Evolutionary conservation across 2,888 invertebrate species (phyloP).

Genomic region (Cheilosia pagana): DNA sequence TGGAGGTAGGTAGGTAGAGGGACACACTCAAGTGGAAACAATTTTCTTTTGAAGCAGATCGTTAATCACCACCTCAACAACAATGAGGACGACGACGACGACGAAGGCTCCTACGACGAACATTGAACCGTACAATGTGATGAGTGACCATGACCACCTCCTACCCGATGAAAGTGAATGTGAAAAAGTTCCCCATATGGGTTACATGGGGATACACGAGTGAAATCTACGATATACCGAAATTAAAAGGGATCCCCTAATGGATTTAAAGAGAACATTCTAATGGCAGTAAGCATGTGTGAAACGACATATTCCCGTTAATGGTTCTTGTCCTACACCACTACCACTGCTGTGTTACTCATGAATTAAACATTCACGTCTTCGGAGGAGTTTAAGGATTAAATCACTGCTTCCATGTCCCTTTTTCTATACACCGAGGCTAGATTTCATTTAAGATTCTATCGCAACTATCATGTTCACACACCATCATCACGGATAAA

Average conservation of each 20-base stretch:
- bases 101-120: conserved; percentile 32
- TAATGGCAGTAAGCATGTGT: conserved; percentile 66
- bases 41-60: conserved; percentile 62
- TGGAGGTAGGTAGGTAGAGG: background rate
- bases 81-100: conserved; percentile 15
- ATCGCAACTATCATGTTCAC: conserved; percentile 72
- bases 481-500: conserved; percentile 67
- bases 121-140: conserved; percentile 50
- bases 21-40: conserved; percentile 63
- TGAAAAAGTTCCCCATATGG: background rate
- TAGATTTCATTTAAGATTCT: conserved; percentile 70
- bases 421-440: conserved; percentile 28
- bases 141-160: conserved; percentile 39
- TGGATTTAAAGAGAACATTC: conserved; percentile 68
- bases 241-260: conserved; percentile 73
- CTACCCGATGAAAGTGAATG: conserved; percentile 33
- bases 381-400: conserved; percentile 60
- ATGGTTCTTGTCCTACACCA: conserved; percentile 52
- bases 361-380: conserved; percentile 70
- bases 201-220: background rate
- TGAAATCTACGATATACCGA: conserved; percentile 55
- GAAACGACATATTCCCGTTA: conserved; percentile 67
- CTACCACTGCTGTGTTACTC: conserved; percentile 10
- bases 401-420: conserved; percentile 59
- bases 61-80: conserved; percentile 61